These are phyloP conservation scores for Drosophila fungiperda DNA, from an alignment of 2,888 invertebrate genomes.

Conservation along the genomic window DNA sequence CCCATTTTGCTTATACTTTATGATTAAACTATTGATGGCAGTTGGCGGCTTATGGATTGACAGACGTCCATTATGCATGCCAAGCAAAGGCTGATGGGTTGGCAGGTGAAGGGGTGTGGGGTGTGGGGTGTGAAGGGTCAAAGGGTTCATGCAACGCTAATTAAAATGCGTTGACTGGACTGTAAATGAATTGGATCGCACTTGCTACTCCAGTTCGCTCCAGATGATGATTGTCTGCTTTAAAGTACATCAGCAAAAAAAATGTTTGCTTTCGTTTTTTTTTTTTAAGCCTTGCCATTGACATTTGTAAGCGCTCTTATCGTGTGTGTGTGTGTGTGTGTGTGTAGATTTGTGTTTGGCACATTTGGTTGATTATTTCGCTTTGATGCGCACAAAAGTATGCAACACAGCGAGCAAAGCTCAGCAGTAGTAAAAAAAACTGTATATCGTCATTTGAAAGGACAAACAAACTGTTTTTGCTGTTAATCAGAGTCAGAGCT, in stretches of 20 bases:
- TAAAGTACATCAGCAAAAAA: constrained; percentile 31
- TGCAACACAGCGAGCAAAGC: constrained; percentile 46
- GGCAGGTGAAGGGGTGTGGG: not conserved
- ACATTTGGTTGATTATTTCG: constrained; percentile 79
- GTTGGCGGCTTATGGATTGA: constrained; percentile 53
- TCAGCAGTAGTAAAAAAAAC: constrained; percentile 35
- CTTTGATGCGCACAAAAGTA: constrained; percentile 77
- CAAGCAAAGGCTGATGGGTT: not conserved
- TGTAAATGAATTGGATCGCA: constrained; percentile 48
- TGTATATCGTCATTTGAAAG: constrained; percentile 59
- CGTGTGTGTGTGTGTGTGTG: constrained; percentile 8
- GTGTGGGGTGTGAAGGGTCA: constrained; percentile 20
- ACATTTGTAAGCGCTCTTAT: constrained; percentile 64
- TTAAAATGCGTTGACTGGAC: constrained; percentile 63
- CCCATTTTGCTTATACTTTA: constrained; percentile 62
- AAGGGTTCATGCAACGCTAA: constrained; percentile 61
- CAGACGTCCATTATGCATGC: constrained; percentile 67
- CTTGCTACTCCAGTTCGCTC: constrained; percentile 2
- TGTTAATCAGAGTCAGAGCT: constrained; percentile 71
- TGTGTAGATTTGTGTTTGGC: constrained; percentile 34
- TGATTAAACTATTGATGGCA: constrained; percentile 75
- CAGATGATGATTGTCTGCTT: constrained; percentile 27
- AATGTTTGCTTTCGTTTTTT: constrained; percentile 27
- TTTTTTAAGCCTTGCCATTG: constrained; percentile 64
- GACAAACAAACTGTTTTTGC: constrained; percentile 64